Conservation (phyloP, 2,113 vertebrate genomes). For the Platycercus adscitus region DNA sequence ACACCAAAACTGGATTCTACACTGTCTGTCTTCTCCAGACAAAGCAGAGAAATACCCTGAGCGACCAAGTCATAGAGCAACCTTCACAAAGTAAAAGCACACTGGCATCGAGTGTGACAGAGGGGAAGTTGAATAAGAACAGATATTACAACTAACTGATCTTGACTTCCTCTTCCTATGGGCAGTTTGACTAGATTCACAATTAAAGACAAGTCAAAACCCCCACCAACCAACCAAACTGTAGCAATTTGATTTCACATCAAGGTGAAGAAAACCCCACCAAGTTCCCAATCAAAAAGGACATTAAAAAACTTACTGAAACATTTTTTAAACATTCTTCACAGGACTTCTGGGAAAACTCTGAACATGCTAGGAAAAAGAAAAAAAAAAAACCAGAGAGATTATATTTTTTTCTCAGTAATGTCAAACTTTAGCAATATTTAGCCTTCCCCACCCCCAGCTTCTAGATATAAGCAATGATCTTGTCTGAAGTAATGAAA, state of each 20-base stretch:
- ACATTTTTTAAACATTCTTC: conserved; percentile 71
- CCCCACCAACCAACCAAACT: not conserved
- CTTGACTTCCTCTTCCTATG: not conserved
- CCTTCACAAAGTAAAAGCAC: not conserved
- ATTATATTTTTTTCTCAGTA: not conserved
- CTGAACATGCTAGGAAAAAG: conserved; percentile 47
- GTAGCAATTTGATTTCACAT: not conserved
- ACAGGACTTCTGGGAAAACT: conserved; percentile 58
- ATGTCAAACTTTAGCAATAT: not conserved
- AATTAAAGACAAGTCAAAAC: not conserved
- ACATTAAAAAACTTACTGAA: conserved; percentile 42
- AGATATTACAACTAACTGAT: not conserved
- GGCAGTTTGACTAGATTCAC: not conserved
- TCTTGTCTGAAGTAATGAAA: not conserved
- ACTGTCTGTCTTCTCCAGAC: not conserved
- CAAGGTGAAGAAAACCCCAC: not conserved
- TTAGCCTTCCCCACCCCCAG: not conserved
- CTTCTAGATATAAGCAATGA: not conserved
- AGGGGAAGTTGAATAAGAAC: not conserved
- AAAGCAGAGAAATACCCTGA: not conserved
- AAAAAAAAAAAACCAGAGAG: not conserved
- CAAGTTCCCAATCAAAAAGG: not conserved
- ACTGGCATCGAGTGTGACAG: fast-evolving
- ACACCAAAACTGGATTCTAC: not conserved
- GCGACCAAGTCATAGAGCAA: not conserved